Evolutionary conservation across 2,888 invertebrate genomes (phyloP).

Genomic region (Cecidostiba fungosa): DNA sequence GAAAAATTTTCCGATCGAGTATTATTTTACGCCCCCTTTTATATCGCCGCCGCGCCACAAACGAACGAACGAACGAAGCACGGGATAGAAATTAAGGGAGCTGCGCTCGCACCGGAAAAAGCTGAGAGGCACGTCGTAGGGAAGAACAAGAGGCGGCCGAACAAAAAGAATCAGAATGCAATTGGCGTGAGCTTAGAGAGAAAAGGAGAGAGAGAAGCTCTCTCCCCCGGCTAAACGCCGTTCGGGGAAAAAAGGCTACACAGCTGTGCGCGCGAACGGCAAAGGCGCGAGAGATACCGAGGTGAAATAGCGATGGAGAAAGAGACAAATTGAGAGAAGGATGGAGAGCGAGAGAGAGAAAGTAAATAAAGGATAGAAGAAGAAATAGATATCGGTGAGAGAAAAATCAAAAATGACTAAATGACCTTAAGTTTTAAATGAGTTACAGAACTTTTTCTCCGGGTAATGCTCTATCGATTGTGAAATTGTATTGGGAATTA

Average conservation of each 20-base stretch:
- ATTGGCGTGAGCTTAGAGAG: slow-evolving; percentile 69
- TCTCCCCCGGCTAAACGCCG: slow-evolving; percentile 16
- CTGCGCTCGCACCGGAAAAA: slow-evolving; percentile 4
- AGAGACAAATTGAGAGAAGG: slow-evolving; percentile 45
- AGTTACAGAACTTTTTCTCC: not conserved
- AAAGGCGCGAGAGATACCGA: slow-evolving; percentile 30
- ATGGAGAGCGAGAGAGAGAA: not conserved
- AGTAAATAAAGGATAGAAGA: not conserved
- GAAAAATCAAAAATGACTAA: not conserved
- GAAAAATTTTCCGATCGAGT: slow-evolving; percentile 49
- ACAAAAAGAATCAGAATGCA: slow-evolving; percentile 72
- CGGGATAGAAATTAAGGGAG: slow-evolving; percentile 53
- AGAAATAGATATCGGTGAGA: not conserved
- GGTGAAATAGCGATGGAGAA: slow-evolving; percentile 59
- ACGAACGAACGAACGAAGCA: slow-evolving; percentile 17
- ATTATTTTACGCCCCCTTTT: slow-evolving; percentile 12
- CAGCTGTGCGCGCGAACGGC: slow-evolving; percentile 7
- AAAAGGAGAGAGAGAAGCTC: slow-evolving; percentile 33
- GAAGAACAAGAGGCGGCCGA: slow-evolving; percentile 38
- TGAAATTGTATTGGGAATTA: no score
- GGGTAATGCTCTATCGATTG: no score
- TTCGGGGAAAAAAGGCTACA: slow-evolving; percentile 2
- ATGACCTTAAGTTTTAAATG: not conserved
- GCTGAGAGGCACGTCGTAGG: slow-evolving; percentile 38
- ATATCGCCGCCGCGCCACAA: slow-evolving; percentile 28